Percentiles rank a stretch among this genome's conserved stretches.
These are phyloP conservation scores for Ischnus inquisitorius DNA, from an alignment of 2,888 invertebrate genomes.

Conservation along the genomic window DNA sequence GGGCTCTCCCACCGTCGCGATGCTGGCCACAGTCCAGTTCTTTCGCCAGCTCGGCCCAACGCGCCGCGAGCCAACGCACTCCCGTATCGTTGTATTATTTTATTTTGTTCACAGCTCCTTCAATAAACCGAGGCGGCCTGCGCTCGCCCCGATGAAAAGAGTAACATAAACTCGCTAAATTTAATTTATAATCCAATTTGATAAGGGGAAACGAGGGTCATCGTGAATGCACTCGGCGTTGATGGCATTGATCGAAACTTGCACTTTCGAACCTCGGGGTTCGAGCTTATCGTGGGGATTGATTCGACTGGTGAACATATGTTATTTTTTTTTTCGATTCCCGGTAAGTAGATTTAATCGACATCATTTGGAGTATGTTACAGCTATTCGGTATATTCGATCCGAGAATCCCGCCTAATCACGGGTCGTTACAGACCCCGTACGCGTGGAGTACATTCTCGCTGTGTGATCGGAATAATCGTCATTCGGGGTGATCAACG, in stretches of 20 bases:
- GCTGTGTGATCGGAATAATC: slow-evolving; percentile 67
- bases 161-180: slow-evolving; percentile 59
- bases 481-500: slow-evolving; percentile 63
- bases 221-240: slow-evolving; percentile 11
- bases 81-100: not conserved
- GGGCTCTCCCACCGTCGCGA: not conserved
- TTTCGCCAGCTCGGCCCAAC: not conserved
- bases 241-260: not conserved
- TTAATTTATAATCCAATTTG: slow-evolving; percentile 67
- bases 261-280: not conserved
- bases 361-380: not conserved
- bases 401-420: slow-evolving; percentile 57
- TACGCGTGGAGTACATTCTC: slow-evolving; percentile 42
- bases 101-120: slow-evolving; percentile 44
- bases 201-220: slow-evolving; percentile 15
- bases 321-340: not conserved
- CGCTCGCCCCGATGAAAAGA: slow-evolving; percentile 61
- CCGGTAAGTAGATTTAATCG: slow-evolving; percentile 3
- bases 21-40: slow-evolving; percentile 13
- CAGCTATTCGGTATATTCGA: slow-evolving; percentile 37
- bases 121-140: slow-evolving; percentile 23
- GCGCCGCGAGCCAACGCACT: not conserved
- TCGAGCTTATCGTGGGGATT: slow-evolving; percentile 8
- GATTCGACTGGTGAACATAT: slow-evolving; percentile 15
- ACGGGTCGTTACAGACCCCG: slow-evolving; percentile 44